A percentile compares a stretch with the other conserved stretches of the same genome.
Conservation (phyloP, 2,797 vertebrate species). For the Gorsachius magnificus region DNA sequence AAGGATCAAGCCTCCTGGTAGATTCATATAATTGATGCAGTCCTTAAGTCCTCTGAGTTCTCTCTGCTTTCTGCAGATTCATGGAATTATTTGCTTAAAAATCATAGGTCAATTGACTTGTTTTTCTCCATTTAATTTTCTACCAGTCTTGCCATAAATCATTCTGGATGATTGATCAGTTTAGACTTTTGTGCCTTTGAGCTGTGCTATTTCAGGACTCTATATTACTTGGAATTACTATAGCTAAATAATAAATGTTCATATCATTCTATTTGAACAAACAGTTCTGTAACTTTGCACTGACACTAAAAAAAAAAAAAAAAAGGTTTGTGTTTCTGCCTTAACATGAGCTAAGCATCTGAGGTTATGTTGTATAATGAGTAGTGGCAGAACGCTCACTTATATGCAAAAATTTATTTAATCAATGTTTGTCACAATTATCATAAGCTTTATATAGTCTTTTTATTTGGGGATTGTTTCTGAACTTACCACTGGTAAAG, state of each 20-base stretch:
- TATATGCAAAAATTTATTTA: background rate
- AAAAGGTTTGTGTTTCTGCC: background rate
- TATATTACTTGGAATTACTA: background rate
- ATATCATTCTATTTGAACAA: background rate
- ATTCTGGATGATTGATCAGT: background rate
- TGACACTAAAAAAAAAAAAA: background rate
- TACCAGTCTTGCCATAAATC: background rate
- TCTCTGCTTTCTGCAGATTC: background rate
- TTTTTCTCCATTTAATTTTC: background rate
- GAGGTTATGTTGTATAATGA: background rate
- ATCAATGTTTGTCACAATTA: background rate
- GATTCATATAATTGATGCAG: background rate
- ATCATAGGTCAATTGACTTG: background rate
- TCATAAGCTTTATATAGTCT: background rate
- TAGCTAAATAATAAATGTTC: background rate
- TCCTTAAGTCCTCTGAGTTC: background rate
- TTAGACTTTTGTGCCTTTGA: background rate
- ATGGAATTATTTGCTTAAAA: background rate
- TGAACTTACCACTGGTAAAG: background rate
- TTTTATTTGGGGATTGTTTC: background rate
- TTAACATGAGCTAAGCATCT: background rate
- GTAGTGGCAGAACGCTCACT: background rate
- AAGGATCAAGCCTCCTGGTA: background rate
- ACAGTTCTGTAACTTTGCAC: background rate
- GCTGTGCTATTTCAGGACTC: background rate